These are phyloP conservation scores for Cheilosia pagana DNA, from an alignment of 2,888 invertebrate genomes.

Conservation along the genomic window DNA sequence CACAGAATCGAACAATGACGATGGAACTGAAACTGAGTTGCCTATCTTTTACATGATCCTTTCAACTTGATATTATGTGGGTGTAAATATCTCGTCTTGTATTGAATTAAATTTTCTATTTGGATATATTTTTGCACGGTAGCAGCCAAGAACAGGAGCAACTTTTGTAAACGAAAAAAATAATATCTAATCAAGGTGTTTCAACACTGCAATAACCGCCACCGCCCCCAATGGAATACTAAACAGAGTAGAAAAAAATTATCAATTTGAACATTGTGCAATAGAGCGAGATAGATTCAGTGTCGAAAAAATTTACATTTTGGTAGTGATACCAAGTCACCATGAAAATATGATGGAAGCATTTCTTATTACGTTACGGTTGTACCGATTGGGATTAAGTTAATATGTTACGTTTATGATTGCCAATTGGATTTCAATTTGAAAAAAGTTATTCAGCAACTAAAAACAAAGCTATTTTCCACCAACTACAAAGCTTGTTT, in stretches of 20 bases:
- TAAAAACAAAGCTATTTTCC: no score
- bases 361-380: constrained; percentile 22
- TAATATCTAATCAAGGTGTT: constrained; percentile 52
- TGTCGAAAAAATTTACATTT: constrained; percentile 20
- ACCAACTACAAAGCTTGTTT: no score
- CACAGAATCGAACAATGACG: constrained; percentile 67
- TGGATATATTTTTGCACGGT: constrained; percentile 28
- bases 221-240: constrained; percentile 75
- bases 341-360: neutral
- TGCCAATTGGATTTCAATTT: neutral
- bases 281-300: constrained; percentile 52
- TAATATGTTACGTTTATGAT: neutral
- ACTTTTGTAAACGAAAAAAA: constrained; percentile 52
- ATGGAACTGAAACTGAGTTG: constrained; percentile 50
- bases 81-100: constrained; percentile 31
- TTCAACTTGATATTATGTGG: constrained; percentile 42
- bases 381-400: constrained; percentile 5
- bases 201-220: constrained; percentile 72
- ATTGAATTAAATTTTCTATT: constrained; percentile 3
- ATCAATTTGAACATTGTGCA: constrained; percentile 62
- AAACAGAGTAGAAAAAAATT: constrained; percentile 62
- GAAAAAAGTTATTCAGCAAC: no score
- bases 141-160: constrained; percentile 32
- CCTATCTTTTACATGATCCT: constrained; percentile 62
- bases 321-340: constrained; percentile 46